phyloP scores from a whole-genome alignment of 2,797 vertebrate species.

The Enteromius anoplus region DNA sequence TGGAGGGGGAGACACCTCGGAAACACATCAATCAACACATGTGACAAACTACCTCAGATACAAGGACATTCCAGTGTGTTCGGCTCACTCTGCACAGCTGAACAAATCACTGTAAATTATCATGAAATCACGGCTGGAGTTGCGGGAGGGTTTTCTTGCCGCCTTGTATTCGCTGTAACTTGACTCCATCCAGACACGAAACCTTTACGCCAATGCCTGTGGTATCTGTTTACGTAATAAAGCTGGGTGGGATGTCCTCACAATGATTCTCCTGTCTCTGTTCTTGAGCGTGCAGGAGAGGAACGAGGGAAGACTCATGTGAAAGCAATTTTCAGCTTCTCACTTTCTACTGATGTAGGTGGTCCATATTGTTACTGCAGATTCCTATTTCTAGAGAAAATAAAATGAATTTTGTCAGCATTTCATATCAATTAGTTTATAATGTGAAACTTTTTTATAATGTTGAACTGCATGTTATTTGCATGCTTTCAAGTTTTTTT shows the following conservation, averaged over 20 bases:
- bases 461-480: constrained; percentile 40
- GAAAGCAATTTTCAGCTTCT: background rate
- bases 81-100: background rate
- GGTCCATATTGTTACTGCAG: background rate
- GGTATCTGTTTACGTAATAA: constrained; percentile 31
- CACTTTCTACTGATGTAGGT: background rate
- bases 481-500: background rate
- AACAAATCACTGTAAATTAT: background rate
- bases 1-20: background rate
- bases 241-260: constrained; percentile 10
- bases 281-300: background rate
- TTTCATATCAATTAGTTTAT: background rate
- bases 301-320: background rate
- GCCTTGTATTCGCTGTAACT: background rate
- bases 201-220: background rate
- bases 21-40: background rate
- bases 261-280: background rate
- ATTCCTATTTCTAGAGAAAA: background rate
- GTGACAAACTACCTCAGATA: background rate
- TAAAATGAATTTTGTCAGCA: background rate
- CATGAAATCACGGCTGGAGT: background rate
- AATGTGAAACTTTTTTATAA: constrained; percentile 52
- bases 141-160: background rate
- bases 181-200: background rate
- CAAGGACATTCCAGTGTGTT: constrained; percentile 16